Base-by-base conservation (phyloP, 2,113 vertebrate genomes). In the Eclectus roratus region DNA sequence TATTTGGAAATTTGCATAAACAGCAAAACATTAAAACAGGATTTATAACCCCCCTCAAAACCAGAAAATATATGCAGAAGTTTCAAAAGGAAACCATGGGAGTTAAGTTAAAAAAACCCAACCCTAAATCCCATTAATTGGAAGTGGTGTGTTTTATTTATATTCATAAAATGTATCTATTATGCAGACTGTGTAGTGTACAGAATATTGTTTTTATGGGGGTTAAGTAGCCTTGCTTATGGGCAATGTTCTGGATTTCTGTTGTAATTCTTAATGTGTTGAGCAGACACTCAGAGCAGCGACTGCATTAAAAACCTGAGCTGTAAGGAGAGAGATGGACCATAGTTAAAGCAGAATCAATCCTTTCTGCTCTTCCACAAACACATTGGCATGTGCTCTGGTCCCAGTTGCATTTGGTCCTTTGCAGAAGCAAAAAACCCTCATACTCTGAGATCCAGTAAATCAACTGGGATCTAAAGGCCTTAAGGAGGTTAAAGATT, bases 1-100 rank as follows among this genome's bases (percentile, higher is more conserved):
- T 95, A 95, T 96, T 97, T 97, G 95, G 86, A 97, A 96, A 97
- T 97, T 94, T 97, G 95, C 97, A 97, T 97, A 96, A 97, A 95
- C 28, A 94, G 90, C 94, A 97, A 97, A 97, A 97, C 96, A 97
- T 93, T 96, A 95, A 96, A 97, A 90, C 80, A 93, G 79, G 58
- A 95, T 93, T 96, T 96, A 95, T 96, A 96, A 81, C 56, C 71
- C 72, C 78, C 66, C 91, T 83, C 68, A 95, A 87, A 97, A 94
- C 43, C 17, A 91, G 91, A 89, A 95, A 96, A 94, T 94, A 93
- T 91, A 94, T 96, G 90, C 91, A 91, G 35, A 94, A 94, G 31
- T 95, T 93, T 92, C 73, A 85, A 93, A 92, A 89, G 69, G 71
- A 94, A 94, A 73, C 85, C 85, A 79, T 72, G 37, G 60, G 58